These are phyloP conservation scores for Anthophora plumipes DNA, from an alignment of 2,888 invertebrate genomes.

Conservation along the genomic window DNA sequence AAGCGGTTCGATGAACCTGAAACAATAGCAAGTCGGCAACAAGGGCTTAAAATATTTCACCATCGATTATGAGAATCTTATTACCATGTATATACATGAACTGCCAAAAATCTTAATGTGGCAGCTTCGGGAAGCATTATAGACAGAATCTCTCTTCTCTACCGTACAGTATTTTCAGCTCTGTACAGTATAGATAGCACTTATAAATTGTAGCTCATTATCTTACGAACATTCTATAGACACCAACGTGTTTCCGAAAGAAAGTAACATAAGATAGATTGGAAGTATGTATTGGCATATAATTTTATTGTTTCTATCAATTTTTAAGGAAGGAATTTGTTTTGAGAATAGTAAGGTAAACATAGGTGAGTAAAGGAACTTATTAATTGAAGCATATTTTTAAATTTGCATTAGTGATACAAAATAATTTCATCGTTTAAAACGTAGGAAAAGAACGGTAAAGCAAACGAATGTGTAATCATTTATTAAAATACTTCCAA, in stretches of 20 bases:
- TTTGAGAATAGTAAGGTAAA: constrained; percentile 63
- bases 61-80: too few relatives aligned
- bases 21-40: too few relatives aligned
- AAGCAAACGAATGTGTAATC: background rate
- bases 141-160: too few relatives aligned
- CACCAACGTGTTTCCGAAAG: background rate
- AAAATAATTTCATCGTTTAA: constrained; percentile 19
- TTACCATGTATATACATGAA: too few relatives aligned
- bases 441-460: background rate
- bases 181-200: too few relatives aligned
- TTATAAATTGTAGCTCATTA: too few relatives aligned
- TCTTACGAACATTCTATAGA: background rate
- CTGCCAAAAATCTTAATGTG: too few relatives aligned
- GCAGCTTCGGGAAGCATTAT: too few relatives aligned
- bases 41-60: too few relatives aligned
- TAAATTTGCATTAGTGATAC: background rate
- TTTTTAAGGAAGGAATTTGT: constrained; percentile 31
- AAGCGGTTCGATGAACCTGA: too few relatives aligned
- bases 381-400: background rate
- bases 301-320: constrained; percentile 27
- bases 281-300: constrained; percentile 22
- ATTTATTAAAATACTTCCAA: background rate
- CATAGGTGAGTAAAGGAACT: constrained; percentile 64
- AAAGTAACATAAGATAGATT: background rate
- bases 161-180: too few relatives aligned